Percentiles rank a stretch among this genome's conserved stretches.
Evolutionary conservation across 2,797 vertebrate species (phyloP).

Genomic region (Cichlasoma orientale): DNA sequence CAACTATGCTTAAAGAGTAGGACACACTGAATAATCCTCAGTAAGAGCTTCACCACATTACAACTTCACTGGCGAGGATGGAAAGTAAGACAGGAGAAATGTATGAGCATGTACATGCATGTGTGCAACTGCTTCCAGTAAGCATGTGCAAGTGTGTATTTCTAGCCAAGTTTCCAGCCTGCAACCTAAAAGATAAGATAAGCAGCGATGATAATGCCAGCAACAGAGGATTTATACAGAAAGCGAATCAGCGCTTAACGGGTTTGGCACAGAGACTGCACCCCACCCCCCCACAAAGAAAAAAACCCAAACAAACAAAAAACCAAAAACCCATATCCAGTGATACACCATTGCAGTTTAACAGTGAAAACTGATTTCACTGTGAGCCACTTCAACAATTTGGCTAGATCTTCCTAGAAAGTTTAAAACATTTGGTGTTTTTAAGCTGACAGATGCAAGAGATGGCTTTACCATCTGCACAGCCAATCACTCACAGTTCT

Average conservation of each 20-base stretch:
- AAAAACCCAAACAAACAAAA: no score
- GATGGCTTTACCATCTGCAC: conserved; percentile 60
- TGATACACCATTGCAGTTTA: conserved; percentile 18
- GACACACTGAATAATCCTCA: conserved; percentile 30
- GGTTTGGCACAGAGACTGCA: conserved; percentile 51
- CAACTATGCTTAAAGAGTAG: conserved; percentile 15
- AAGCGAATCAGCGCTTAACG: conserved; percentile 55
- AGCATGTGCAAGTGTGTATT: conserved; percentile 21
- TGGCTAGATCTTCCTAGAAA: conserved; percentile 27
- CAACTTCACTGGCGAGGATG: conserved; percentile 22
- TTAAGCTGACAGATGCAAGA: conserved; percentile 45
- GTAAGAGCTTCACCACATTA: conserved; percentile 26
- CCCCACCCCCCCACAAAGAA: conserved; percentile 1
- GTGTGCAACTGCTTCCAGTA: conserved; percentile 21
- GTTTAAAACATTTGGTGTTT: conserved; percentile 47
- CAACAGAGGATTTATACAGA: conserved; percentile 37
- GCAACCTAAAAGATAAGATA: conserved; percentile 71
- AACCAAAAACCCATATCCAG: background rate
- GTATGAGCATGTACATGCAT: conserved; percentile 1
- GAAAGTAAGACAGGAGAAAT: background rate
- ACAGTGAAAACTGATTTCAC: conserved; percentile 50
- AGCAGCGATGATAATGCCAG: conserved; percentile 67
- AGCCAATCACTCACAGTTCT: conserved; percentile 46
- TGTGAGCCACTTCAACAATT: conserved; percentile 35
- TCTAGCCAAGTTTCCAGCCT: conserved; percentile 61